Evolutionary conservation across 2,888 invertebrate genomes (phyloP), one percentile per base, ranked within the genome.

Genomic region (Coelinius sp.): DNA sequence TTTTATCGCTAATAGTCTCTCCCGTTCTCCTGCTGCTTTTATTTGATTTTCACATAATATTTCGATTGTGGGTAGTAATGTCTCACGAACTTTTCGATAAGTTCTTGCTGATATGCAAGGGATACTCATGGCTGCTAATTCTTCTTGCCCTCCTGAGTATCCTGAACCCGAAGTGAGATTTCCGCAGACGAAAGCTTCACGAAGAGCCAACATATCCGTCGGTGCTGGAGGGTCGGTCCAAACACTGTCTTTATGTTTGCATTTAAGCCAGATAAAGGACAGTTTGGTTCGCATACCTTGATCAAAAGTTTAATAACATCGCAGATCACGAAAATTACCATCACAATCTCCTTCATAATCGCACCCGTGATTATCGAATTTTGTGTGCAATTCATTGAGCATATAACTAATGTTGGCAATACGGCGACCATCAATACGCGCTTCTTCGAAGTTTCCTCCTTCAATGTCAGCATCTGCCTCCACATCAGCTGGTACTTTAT

Each of bases 101-200:
- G 62, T 67, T 66, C n/a, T 17, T 44, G 22, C 22, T 31, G 49
- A 27, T 44, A 71, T 62, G 59, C n/a, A 27, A n/a, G 59, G 59
- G 17, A 71, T 49, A 12, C 27, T 46, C 71, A 71, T 71, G 1
- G 71, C 59, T 20, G 71, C 71, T 10, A 71, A 31, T 31, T 31
- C 24, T 49, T 56, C 71, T 27, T 62, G 59, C 6, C 66, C 24
- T 6, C 38, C 56, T 20, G 67, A 35, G 20, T 67, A 62, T 4
- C 71, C 71, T 5, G 49, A 67, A 22, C 71, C 67, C 12, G 59
- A 41, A n/a, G 53, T 49, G 8, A 71, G 14, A 6, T 44, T 56
- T 25, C 67, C 71, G 6, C 20, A 44, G 3, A 71, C 67, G 17
- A 67, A 35, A 38, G 20, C 46, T 44, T 71, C 20, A 27, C 59